Evolutionary conservation across 2,888 invertebrate species (phyloP).

Genomic region (Drosophila macrothrix): DNA sequence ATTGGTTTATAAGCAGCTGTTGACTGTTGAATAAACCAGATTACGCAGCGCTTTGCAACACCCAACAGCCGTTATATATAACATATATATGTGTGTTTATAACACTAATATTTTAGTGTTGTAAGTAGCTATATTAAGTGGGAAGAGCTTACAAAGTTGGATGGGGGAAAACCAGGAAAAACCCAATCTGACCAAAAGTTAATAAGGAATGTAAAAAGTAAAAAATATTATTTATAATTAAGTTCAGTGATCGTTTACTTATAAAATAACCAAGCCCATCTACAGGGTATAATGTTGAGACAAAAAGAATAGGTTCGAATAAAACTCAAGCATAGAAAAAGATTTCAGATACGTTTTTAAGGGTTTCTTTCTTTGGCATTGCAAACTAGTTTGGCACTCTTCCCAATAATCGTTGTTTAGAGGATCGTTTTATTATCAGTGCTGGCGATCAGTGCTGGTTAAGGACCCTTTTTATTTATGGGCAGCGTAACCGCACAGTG

Average conservation of each 20-base stretch:
- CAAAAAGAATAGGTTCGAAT: background rate
- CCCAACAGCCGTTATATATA: background rate
- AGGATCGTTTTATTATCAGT: conserved; percentile 59
- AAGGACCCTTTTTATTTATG: conserved; percentile 12
- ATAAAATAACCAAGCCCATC: background rate
- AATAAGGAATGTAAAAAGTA: background rate
- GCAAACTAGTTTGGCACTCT: conserved; percentile 35
- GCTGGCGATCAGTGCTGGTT: conserved; percentile 42
- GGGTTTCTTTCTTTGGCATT: background rate
- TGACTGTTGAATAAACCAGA: background rate
- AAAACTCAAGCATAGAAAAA: background rate
- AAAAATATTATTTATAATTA: no score
- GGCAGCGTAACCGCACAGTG: conserved; percentile 48
- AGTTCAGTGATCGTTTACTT: background rate
- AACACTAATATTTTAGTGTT: background rate
- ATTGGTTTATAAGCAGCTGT: background rate
- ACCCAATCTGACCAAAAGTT: background rate
- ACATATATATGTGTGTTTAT: background rate
- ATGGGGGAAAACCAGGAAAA: background rate
- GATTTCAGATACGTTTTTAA: background rate
- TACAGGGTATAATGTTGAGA: conserved; percentile 9
- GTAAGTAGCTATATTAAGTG: background rate
- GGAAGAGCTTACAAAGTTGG: accelerated
- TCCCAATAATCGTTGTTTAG: conserved; percentile 4
- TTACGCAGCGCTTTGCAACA: background rate